Evolutionary conservation across 2,797 vertebrate species (phyloP).

Genomic region (Enteromius unitaeniatus): DNA sequence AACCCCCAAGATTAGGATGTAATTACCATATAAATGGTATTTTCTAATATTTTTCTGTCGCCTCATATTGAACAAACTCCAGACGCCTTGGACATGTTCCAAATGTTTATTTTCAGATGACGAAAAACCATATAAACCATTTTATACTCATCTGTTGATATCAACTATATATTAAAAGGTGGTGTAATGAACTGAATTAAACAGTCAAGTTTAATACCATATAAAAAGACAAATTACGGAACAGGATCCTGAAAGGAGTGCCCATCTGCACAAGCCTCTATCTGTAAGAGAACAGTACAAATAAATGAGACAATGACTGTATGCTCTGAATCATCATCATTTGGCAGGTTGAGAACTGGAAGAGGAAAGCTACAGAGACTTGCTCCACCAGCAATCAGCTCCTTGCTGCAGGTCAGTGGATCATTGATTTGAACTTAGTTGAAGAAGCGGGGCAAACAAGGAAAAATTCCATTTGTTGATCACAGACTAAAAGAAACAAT

Average conservation of each 20-base stretch:
- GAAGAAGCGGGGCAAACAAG: slow-evolving; percentile 78
- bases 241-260: not conserved
- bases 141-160: not conserved
- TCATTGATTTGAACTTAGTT: slow-evolving; percentile 4
- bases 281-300: slow-evolving; percentile 26
- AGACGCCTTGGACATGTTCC: slow-evolving; percentile 5
- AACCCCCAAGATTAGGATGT: slow-evolving; percentile 1
- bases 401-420: slow-evolving; percentile 84
- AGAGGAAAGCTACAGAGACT: slow-evolving; percentile 80
- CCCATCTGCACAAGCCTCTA: slow-evolving; percentile 11
- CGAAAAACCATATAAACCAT: not conserved
- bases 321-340: slow-evolving; percentile 34
- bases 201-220: slow-evolving; percentile 4
- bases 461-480: slow-evolving; percentile 68
- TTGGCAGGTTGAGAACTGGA: slow-evolving; percentile 87
- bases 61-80: not conserved
- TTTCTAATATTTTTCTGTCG: slow-evolving; percentile 1
- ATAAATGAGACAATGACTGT: slow-evolving; percentile 28
- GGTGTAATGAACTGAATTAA: not conserved
- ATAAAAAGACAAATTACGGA: not conserved
- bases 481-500: slow-evolving; percentile 31
- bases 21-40: slow-evolving; percentile 18
- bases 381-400: slow-evolving; percentile 88
- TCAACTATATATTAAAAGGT: not conserved
- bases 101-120: slow-evolving; percentile 31